These are phyloP conservation scores for Operophtera brumata DNA, from an alignment of 2,888 invertebrate species.

Conservation along the genomic window DNA sequence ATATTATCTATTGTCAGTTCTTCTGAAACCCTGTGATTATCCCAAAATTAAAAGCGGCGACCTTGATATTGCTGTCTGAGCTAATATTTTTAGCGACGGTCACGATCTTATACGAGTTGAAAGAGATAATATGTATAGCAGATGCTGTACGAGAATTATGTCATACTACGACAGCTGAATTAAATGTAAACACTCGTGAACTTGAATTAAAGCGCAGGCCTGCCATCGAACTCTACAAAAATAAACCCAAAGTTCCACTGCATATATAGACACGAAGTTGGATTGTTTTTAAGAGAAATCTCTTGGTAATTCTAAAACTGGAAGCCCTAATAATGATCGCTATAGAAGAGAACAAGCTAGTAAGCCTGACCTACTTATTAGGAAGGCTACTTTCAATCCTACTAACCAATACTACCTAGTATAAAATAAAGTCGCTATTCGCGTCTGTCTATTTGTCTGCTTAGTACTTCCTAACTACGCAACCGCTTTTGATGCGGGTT, in stretches of 20 bases:
- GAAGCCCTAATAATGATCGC: too few relatives aligned
- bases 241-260: not conserved
- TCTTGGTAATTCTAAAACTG: too few relatives aligned
- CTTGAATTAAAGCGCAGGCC: conserved; percentile 32
- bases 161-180: conserved; percentile 48
- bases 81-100: conserved; percentile 70
- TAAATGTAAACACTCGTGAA: conserved; percentile 47
- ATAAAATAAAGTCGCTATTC: too few relatives aligned
- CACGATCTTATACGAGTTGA: conserved; percentile 57
- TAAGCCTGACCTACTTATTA: too few relatives aligned
- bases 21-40: conserved; percentile 35
- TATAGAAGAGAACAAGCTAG: too few relatives aligned
- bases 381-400: too few relatives aligned
- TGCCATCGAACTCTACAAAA: conserved; percentile 25
- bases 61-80: conserved; percentile 72
- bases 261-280: too few relatives aligned
- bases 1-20: conserved; percentile 17
- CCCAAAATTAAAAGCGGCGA: conserved; percentile 47
- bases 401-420: too few relatives aligned
- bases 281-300: too few relatives aligned
- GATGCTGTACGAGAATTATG: conserved; percentile 52
- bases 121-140: conserved; percentile 62
- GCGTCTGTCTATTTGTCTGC: too few relatives aligned
- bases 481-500: too few relatives aligned
- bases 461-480: too few relatives aligned